phyloP scores from a whole-genome alignment of 1,140 invertebrate species.

The Hycleus cichorii region DNA sequence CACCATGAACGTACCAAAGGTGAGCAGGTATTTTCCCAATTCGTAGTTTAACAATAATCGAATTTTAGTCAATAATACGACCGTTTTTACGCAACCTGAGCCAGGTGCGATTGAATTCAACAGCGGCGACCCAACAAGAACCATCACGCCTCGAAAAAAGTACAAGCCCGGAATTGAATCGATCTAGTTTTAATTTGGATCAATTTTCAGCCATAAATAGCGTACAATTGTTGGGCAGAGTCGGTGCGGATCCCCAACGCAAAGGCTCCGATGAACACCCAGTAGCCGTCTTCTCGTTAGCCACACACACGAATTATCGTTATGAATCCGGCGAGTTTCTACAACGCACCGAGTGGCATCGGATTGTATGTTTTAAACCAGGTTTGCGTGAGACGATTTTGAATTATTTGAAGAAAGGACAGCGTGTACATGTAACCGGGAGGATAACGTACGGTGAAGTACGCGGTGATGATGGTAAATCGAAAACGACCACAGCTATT shows the following conservation, averaged over 20 bases:
- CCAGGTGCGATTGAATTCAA: background rate
- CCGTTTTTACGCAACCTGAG: too few species aligned
- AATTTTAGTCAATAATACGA: too few species aligned
- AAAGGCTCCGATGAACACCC: constrained; percentile 75
- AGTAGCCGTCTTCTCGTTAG: constrained; percentile 82
- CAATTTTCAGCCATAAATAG: constrained; percentile 72
- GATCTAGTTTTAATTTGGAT: background rate
- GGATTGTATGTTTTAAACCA: constrained; percentile 81
- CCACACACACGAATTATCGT: constrained; percentile 80
- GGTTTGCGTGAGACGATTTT: constrained; percentile 68
- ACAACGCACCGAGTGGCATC: constrained; percentile 87
- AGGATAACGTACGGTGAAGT: constrained; percentile 80
- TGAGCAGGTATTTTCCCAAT: too few species aligned
- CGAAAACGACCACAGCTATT: constrained; percentile 65
- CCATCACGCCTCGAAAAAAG: constrained; percentile 28
- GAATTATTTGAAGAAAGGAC: constrained; percentile 77
- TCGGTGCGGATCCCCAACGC: constrained; percentile 77
- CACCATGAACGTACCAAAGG: too few species aligned
- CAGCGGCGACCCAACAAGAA: constrained; percentile 19
- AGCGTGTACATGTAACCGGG: constrained; percentile 75
- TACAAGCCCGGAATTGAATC: background rate
- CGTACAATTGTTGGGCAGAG: constrained; percentile 77
- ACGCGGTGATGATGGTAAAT: constrained; percentile 66
- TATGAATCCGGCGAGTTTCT: constrained; percentile 67
- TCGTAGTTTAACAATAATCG: too few species aligned